Conservation (phyloP, 2,888 invertebrate species). For the Dicyrtomina minuta region DNA sequence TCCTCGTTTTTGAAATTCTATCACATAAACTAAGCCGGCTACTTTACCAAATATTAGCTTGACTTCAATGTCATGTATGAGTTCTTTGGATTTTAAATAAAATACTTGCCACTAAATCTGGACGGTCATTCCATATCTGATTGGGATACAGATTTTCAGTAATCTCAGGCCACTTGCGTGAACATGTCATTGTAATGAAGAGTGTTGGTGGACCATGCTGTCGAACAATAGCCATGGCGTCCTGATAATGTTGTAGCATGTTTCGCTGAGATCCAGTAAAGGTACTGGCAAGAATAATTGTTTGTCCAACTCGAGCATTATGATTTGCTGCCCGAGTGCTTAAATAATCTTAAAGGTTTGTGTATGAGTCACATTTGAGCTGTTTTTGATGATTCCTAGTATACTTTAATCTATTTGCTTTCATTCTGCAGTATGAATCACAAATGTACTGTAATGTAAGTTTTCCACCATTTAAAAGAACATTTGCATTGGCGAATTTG, state of each 20-base stretch:
- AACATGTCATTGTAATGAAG: constrained; percentile 27
- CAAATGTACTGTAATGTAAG: constrained; percentile 53
- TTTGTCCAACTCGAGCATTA: constrained; percentile 27
- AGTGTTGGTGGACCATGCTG: not conserved
- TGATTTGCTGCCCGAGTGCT: constrained; percentile 14
- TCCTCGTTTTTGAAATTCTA: constrained; percentile 52
- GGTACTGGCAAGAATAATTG: constrained; percentile 48
- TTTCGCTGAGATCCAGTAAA: constrained; percentile 41
- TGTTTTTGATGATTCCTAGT: constrained; percentile 47
- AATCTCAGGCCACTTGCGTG: constrained; percentile 22
- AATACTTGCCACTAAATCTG: constrained; percentile 21
- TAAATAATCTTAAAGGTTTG: constrained; percentile 44
- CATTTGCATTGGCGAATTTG: constrained; percentile 42
- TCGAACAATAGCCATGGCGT: constrained; percentile 26
- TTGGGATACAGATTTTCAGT: not conserved
- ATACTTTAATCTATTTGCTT: constrained; percentile 48
- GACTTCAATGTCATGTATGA: constrained; percentile 12
- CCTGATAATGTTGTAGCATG: constrained; percentile 38
- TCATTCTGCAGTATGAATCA: constrained; percentile 51
- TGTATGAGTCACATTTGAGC: constrained; percentile 49
- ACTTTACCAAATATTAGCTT: constrained; percentile 10
- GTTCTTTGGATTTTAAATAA: not conserved
- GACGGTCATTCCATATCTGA: constrained; percentile 6
- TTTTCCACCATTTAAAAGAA: constrained; percentile 44
- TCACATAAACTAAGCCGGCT: constrained; percentile 41